Evolutionary conservation across 2,797 vertebrate species (phyloP).

Genomic region (Hydrophis major): DNA sequence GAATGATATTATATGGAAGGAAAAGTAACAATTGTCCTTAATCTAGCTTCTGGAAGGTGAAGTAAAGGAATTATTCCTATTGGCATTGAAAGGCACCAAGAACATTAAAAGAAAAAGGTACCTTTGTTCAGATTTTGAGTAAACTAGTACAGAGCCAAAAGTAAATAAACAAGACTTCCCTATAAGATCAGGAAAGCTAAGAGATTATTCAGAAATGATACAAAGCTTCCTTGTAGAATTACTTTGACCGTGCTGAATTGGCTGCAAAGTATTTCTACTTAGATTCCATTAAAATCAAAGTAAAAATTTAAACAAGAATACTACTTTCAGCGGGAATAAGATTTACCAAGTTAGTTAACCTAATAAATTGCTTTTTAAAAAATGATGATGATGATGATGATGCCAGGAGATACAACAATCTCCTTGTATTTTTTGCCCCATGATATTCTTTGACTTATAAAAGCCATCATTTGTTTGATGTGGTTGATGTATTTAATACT

Average conservation of each 20-base stretch:
- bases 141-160: background rate
- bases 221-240: background rate
- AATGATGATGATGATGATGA: background rate
- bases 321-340: background rate
- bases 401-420: background rate
- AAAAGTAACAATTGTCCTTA: background rate
- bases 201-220: background rate
- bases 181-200: background rate
- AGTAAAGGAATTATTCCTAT: background rate
- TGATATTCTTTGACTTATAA: background rate
- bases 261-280: background rate
- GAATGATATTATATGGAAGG: background rate
- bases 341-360: background rate
- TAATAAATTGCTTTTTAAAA: background rate
- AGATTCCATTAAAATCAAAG: background rate
- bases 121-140: background rate
- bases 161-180: background rate
- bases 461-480: background rate
- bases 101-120: background rate
- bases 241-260: background rate
- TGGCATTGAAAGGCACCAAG: background rate
- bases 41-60: background rate
- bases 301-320: background rate
- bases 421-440: background rate
- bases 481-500: background rate